A percentile compares a stretch with the other conserved stretches of the same genome.
Evolutionary conservation across 2,888 invertebrate species (phyloP).

Genomic region (Cataglyphis rosenhaueri): DNA sequence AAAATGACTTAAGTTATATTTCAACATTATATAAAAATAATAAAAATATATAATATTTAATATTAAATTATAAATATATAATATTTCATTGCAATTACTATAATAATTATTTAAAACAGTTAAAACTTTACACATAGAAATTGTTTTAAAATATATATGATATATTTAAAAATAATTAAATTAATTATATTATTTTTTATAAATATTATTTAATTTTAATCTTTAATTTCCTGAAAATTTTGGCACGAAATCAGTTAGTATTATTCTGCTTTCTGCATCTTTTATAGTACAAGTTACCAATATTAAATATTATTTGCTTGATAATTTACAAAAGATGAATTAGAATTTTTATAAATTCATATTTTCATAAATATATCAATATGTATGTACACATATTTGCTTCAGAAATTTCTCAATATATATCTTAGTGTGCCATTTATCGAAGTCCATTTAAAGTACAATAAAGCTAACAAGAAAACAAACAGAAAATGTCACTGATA

Average conservation of each 20-base stretch:
- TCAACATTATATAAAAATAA: not conserved
- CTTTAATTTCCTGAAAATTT: not conserved
- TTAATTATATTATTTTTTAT: too few species aligned
- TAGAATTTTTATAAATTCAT: too few species aligned
- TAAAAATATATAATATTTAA: not conserved
- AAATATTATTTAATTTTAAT: not conserved
- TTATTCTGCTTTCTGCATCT: not conserved
- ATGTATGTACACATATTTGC: not conserved
- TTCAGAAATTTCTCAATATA: not conserved
- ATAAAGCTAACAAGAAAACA: not conserved
- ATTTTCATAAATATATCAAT: too few species aligned
- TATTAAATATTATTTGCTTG: not conserved
- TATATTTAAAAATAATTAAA: not conserved
- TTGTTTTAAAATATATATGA: not conserved
- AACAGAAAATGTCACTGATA: not conserved
- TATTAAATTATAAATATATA: not conserved
- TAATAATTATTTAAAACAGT: not conserved
- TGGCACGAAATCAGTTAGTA: not conserved
- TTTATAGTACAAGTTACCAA: not conserved
- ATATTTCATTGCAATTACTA: not conserved
- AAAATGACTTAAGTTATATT: not conserved
- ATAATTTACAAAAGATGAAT: too few species aligned
- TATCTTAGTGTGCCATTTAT: not conserved
- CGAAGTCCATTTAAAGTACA: conserved; percentile 11
- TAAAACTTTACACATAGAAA: not conserved